Base-by-base conservation (phyloP, 2,888 invertebrate species). In the Augochlorella aurata region DNA sequence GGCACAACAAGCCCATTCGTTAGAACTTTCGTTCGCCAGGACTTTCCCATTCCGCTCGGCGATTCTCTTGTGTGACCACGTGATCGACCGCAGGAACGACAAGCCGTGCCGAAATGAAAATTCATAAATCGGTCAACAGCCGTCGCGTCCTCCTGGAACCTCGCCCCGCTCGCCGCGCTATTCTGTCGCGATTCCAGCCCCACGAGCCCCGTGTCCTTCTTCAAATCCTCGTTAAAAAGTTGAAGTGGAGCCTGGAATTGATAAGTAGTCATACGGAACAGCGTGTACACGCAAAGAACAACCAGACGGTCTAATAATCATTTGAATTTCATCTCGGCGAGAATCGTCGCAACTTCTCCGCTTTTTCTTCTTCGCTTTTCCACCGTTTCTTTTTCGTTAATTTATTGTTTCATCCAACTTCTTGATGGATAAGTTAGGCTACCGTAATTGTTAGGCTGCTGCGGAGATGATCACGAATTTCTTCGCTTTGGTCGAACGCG, bases 191-290 rank as follows among this genome's bases (percentile, higher is more conserved):
- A 38, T 38, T 38, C 38, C 38, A 38, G 38, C 38, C 0, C 38
- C 38, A 7, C 5, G 5, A 4, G 5, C 38, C 77, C 61, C 77
- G 65, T 82, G 79, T 83, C 78, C 87, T 90, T 88, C 88, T 90
- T 90, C 88, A 88, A 87, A 90, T 90, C 85, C 90, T 91, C 90
- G 89, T 92, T 91, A 92, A 90, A 91, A 92, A 91, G 89, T 91
- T 90, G 74, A 87, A 90, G 89, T 88, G 89, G 87, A 89, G 86
- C 84, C 77, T 73, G 77, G 47, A 65, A 77, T 81, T 79, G 77
- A 76, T 81, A 82, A 86, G 83, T 81, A 82, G 79, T 79, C 83
- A 63, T 75, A 65, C 47, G 65, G 72, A 85, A 70, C 61, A 68
- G 38, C 58, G 65, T 45, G 52, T 58, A 38, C 38, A 38, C 38